Evolutionary conservation across 2,113 vertebrate species (phyloP).

Genomic region (Plestiodon gilberti): DNA sequence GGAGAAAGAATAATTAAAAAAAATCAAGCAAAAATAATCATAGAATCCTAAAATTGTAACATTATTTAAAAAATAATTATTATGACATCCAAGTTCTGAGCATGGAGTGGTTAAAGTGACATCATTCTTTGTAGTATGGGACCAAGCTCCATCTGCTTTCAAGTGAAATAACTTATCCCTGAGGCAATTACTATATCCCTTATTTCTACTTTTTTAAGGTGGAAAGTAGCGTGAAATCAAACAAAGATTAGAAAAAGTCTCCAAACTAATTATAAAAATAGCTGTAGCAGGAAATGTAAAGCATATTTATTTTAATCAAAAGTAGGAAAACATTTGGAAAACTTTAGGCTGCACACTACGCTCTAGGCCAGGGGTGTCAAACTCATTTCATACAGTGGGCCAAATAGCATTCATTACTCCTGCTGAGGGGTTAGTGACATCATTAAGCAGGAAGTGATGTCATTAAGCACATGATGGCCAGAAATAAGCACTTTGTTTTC

Average conservation of each 20-base stretch:
- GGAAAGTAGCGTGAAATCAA: slow-evolving; percentile 60
- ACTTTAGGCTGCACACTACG: slow-evolving; percentile 45
- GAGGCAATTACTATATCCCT: not conserved
- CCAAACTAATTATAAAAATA: slow-evolving; percentile 58
- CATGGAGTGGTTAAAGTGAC: no score
- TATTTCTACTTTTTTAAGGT: slow-evolving; percentile 5
- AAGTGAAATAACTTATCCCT: not conserved
- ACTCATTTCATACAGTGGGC: no score
- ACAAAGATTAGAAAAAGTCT: slow-evolving; percentile 62
- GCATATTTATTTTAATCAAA: slow-evolving; percentile 66
- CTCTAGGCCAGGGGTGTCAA: not conserved
- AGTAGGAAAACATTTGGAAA: slow-evolving; percentile 64
- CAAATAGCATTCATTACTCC: no score
- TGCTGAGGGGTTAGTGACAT: no score
- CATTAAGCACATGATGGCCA: no score
- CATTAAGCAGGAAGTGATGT: no score
- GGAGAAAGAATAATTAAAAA: not conserved
- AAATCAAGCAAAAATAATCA: not conserved
- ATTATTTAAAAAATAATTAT: no score
- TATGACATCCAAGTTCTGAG: no score
- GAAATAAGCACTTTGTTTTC: no score
- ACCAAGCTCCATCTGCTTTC: not conserved
- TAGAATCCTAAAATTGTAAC: no score
- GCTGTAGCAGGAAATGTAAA: slow-evolving; percentile 54
- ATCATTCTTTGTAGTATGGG: no score